Evolutionary conservation across 2,797 vertebrate genomes (phyloP).

Genomic region (Tragelaphus eurycerus): DNA sequence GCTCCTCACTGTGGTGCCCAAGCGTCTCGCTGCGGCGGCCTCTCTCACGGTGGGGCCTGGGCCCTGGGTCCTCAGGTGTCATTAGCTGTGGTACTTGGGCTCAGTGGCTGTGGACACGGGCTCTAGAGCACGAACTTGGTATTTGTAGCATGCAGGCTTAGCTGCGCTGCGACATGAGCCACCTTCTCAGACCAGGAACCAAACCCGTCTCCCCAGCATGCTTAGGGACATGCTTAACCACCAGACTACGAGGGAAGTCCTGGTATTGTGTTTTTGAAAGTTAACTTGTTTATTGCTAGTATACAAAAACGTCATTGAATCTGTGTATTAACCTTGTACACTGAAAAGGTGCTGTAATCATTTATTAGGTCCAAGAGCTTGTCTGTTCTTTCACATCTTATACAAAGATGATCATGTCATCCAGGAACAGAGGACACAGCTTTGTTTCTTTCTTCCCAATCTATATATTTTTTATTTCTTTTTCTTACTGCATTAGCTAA

Average conservation of each 20-base stretch:
- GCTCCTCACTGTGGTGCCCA: background rate
- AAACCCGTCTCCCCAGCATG: background rate
- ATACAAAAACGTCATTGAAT: background rate
- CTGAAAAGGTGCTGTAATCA: background rate
- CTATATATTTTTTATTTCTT: background rate
- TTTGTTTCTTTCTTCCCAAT: background rate
- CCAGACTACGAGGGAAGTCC: background rate
- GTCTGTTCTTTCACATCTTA: background rate
- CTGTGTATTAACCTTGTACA: background rate
- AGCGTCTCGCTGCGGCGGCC: background rate
- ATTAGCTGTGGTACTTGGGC: background rate
- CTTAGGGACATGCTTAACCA: background rate
- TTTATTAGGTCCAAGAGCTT: too few relatives aligned
- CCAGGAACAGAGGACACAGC: background rate
- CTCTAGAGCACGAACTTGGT: background rate
- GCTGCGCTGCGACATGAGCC: accelerated
- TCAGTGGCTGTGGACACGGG: accelerated
- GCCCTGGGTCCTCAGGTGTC: background rate
- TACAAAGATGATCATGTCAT: background rate
- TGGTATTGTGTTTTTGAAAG: background rate
- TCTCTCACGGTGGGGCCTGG: background rate
- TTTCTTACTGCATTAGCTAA: background rate
- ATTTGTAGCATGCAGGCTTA: background rate
- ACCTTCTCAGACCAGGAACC: background rate
- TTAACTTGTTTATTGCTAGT: background rate